These are phyloP conservation scores for Gobius niger DNA, from an alignment of 2,113 vertebrate genomes.

Conservation along the genomic window DNA sequence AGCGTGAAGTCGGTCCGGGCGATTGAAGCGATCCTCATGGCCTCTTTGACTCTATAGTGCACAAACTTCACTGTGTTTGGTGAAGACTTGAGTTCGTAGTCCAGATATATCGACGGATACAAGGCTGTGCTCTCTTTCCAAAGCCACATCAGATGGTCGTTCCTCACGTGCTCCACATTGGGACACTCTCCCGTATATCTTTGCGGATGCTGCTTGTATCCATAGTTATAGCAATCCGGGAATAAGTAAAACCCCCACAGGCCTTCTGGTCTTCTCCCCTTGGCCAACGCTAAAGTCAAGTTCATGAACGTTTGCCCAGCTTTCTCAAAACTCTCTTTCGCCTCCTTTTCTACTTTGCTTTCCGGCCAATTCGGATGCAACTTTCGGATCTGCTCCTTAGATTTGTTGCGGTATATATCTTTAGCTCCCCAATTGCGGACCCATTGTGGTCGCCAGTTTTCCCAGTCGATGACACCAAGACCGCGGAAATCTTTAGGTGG, in stretches of 20 bases:
- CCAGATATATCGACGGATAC: slow-evolving; percentile 88
- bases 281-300: slow-evolving; percentile 80
- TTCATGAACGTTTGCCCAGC: slow-evolving; percentile 86
- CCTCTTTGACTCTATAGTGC: slow-evolving; percentile 87
- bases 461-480: slow-evolving; percentile 90
- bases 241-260: slow-evolving; percentile 93
- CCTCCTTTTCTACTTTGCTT: slow-evolving; percentile 77
- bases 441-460: slow-evolving; percentile 92
- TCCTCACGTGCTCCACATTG: slow-evolving; percentile 80
- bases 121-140: slow-evolving; percentile 88
- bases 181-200: slow-evolving; percentile 87
- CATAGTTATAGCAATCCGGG: slow-evolving; percentile 92
- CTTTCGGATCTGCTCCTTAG: slow-evolving; percentile 81
- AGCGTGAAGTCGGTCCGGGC: slow-evolving; percentile 79
- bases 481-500: slow-evolving; percentile 84
- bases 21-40: slow-evolving; percentile 84
- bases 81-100: slow-evolving; percentile 83
- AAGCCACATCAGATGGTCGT: slow-evolving; percentile 87
- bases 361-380: slow-evolving; percentile 86
- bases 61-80: slow-evolving; percentile 87
- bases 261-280: slow-evolving; percentile 78
- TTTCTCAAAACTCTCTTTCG: slow-evolving; percentile 85
- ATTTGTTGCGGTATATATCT: slow-evolving; percentile 85
- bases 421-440: slow-evolving; percentile 89
- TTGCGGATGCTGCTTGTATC: slow-evolving; percentile 83